A percentile compares a stretch with the other conserved stretches of the same genome.
phyloP scores from a whole-genome alignment of 2,797 vertebrate species.

The Eulemur albifrons region DNA sequence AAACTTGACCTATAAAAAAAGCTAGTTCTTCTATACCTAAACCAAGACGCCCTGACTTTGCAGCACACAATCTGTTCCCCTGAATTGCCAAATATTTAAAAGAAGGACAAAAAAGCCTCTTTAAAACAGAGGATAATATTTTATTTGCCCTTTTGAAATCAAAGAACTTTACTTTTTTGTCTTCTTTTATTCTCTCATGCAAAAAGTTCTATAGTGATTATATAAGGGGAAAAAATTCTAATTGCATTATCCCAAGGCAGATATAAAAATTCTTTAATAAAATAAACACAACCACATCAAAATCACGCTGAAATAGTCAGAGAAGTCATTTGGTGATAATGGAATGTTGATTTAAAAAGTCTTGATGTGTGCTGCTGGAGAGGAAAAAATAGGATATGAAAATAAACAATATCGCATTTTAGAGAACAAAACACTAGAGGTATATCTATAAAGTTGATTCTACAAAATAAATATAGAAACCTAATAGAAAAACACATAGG shows the following conservation, averaged over 20 bases:
- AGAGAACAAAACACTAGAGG: slow-evolving; percentile 58
- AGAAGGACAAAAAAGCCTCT: not conserved
- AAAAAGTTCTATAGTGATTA: not conserved
- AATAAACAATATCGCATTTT: slow-evolving; percentile 65
- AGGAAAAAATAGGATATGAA: slow-evolving; percentile 66
- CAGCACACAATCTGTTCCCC: not conserved
- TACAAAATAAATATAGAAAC: slow-evolving; percentile 79
- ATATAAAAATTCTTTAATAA: slow-evolving; percentile 57
- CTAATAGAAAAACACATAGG: slow-evolving; percentile 75
- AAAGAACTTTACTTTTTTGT: not conserved
- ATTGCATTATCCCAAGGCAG: slow-evolving; percentile 49
- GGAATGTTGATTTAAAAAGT: slow-evolving; percentile 70
- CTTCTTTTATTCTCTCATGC: not conserved
- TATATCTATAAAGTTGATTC: slow-evolving; percentile 61
- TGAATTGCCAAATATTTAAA: not conserved
- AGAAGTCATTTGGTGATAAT: slow-evolving; percentile 67
- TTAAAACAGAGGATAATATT: not conserved
- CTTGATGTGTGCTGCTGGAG: slow-evolving; percentile 20
- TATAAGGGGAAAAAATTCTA: not conserved
- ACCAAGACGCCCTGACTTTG: not conserved
- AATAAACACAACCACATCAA: slow-evolving; percentile 52
- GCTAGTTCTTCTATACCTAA: not conserved
- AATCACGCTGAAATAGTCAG: slow-evolving; percentile 60
- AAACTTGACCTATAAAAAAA: not conserved
- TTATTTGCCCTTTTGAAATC: not conserved